Evolutionary conservation across 2,797 vertebrate species (phyloP), one percentile per base, ranked within the genome.

Genomic region (Dendrocincla tyrannina): DNA sequence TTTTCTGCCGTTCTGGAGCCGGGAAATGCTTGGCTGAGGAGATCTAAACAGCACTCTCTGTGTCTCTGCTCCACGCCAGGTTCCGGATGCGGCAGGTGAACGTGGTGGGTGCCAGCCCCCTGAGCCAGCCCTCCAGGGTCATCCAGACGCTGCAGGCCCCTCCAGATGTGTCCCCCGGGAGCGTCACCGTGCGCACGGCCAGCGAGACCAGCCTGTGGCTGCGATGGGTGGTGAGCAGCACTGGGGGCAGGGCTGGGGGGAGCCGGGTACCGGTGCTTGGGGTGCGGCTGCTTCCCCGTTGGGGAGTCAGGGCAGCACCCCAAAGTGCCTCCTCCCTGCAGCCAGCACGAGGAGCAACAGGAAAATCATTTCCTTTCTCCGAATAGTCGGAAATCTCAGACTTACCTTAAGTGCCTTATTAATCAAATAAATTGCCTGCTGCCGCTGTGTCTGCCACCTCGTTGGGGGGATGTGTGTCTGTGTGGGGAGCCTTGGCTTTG

Each of bases 121-220:
- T 98, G 80, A 99, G 99, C 88, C 97, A 96, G 17, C 98, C 98
- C 18, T 99, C 99, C 52, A 98, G 99, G 17, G 96, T 99, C 89
- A 99, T 99, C 95, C 98, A 99, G 96, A 99, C 99, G 1, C 96
- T 99, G 86, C 99, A 99, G 97, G 99, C 98, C 1, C 98, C 99
- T 4, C 99, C 99, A 0, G 99, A 99, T 9, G 96, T 98, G 7
- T 97, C 98, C 46, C 99, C 99, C 0, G 97, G 98, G 24, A 99
- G 99, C 33, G 95, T 99, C 90, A 98, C 97, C 1, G 98, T 99
- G 59, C 98, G 99, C 78, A 98, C 98, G 0, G 98, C 99, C 74
- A 99, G 99, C 11, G 98, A 99, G 97, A 99, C 98, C 94, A 99
- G 99, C 96, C 97, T 99, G 73, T 97, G 97, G 96, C 97, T 99